Evolutionary conservation across 2,888 invertebrate species (phyloP).

Genomic region (Clitarchus hookeri): DNA sequence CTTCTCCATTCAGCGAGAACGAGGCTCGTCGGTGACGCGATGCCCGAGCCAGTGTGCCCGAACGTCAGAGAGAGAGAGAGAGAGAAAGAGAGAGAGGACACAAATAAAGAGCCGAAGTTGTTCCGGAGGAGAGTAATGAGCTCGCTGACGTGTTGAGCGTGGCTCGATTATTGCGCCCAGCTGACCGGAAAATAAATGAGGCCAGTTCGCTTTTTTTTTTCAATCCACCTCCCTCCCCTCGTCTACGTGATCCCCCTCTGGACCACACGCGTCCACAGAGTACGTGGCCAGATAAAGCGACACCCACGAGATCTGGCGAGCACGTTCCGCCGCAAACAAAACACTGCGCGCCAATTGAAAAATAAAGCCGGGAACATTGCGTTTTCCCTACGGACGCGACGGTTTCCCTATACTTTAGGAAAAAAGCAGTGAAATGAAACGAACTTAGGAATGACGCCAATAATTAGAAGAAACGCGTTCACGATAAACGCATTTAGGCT

Average conservation of each 20-base stretch:
- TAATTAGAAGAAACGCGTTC: no score
- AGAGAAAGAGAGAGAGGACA: neutral
- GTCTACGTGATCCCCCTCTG: slow-evolving; percentile 36
- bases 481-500: no score
- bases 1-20: neutral
- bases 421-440: no score
- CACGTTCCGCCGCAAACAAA: no score
- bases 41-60: neutral
- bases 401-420: no score
- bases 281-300: slow-evolving; percentile 37
- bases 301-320: no score
- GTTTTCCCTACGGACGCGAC: no score
- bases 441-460: no score
- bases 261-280: slow-evolving; percentile 39
- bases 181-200: slow-evolving; percentile 28
- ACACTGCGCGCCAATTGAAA: no score
- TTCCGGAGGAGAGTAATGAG: slow-evolving; percentile 11
- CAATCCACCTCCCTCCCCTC: slow-evolving; percentile 28
- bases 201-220: slow-evolving; percentile 43
- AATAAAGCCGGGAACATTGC: no score
- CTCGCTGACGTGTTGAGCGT: slow-evolving; percentile 33
- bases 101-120: slow-evolving; percentile 17
- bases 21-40: neutral
- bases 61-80: no score
- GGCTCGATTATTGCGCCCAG: slow-evolving; percentile 14